Conservation (phyloP, 1,140 invertebrate species). For the Drosophila paulistorum region DNA sequence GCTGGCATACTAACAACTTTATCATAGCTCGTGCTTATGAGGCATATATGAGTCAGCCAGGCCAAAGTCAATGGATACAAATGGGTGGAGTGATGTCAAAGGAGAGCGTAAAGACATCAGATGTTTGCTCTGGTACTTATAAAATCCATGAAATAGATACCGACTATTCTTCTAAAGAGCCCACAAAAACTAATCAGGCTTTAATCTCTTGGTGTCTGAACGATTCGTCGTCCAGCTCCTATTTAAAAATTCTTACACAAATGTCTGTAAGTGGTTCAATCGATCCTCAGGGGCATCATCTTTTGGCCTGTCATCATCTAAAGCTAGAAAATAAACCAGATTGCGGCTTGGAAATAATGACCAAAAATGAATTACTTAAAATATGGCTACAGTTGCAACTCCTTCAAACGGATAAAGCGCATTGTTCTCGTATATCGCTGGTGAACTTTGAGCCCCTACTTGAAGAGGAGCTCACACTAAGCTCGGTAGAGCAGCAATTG, state of each 20-base stretch:
- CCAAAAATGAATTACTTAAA: conserved; percentile 69
- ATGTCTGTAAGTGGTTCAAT: neutral
- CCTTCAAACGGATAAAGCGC: conserved; percentile 26
- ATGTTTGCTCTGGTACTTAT: conserved; percentile 13
- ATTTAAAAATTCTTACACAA: conserved; percentile 39
- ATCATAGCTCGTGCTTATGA: conserved; percentile 43
- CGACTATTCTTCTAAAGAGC: neutral
- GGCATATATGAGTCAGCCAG: conserved; percentile 33
- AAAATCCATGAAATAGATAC: conserved; percentile 31
- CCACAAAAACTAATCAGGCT: conserved; percentile 32
- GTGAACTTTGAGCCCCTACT: conserved; percentile 50
- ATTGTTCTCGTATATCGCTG: conserved; percentile 54
- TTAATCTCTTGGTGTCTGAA: conserved; percentile 31
- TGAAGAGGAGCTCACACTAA: conserved; percentile 50
- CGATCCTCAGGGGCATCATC: conserved; percentile 18
- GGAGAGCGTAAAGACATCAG: neutral
- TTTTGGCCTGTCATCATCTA: conserved; percentile 53
- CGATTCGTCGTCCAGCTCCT: neutral
- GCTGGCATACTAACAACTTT: conserved; percentile 65
- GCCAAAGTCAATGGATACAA: conserved; percentile 44
- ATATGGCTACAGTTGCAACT: conserved; percentile 70
- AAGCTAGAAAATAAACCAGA: conserved; percentile 71
- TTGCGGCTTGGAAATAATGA: conserved; percentile 74
- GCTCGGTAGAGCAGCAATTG: conserved; percentile 53
- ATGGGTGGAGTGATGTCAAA: neutral